phyloP scores from a whole-genome alignment of 2,113 vertebrate species.

The Balaeniceps rex region DNA sequence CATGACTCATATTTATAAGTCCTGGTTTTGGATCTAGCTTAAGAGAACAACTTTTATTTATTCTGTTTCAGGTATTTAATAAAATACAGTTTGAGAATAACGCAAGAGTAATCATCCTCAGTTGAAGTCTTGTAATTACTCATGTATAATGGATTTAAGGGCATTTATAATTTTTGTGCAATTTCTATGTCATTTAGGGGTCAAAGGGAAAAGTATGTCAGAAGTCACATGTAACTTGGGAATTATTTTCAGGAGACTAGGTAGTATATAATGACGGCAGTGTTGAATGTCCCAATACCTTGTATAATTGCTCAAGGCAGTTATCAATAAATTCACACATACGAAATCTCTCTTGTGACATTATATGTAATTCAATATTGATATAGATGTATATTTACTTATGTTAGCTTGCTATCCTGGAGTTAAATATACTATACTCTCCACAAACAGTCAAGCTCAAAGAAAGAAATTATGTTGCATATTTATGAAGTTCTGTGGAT shows the following conservation, averaged over 20 bases:
- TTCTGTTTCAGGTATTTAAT: not conserved
- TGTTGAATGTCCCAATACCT: not conserved
- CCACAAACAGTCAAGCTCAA: not conserved
- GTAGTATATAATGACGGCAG: not conserved
- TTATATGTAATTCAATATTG: not conserved
- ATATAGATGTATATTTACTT: not conserved
- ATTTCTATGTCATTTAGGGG: not conserved
- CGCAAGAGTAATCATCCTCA: not conserved
- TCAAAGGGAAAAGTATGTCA: not conserved
- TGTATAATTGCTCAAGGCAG: not conserved
- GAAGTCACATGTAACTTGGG: not conserved
- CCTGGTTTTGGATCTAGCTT: not conserved
- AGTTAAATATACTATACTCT: not conserved
- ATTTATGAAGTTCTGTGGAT: not conserved
- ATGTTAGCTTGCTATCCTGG: not conserved
- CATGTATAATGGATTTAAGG: not conserved
- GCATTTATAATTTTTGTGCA: not conserved
- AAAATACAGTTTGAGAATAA: not conserved
- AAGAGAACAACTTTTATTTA: not conserved
- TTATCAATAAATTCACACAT: not conserved
- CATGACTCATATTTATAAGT: not conserved
- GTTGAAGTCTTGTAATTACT: not conserved
- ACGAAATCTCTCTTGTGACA: not conserved
- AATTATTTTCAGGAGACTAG: not conserved
- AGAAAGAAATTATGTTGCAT: not conserved